phyloP scores from a whole-genome alignment of 1,140 invertebrate species.

The Drosophila tani region DNA sequence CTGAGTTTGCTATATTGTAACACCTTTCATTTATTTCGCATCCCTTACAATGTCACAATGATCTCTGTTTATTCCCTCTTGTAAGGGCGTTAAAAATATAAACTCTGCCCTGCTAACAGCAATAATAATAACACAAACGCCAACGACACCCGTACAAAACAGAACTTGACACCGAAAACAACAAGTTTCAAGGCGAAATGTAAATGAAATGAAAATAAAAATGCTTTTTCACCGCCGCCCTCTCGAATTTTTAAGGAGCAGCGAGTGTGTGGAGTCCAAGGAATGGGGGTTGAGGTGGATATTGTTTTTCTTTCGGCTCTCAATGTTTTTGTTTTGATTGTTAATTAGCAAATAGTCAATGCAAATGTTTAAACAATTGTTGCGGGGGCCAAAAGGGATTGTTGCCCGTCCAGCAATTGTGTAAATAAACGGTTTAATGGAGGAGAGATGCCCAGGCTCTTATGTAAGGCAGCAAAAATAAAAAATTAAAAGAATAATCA shows the following conservation, averaged over 20 bases:
- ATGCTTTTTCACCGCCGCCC: slow-evolving; percentile 11
- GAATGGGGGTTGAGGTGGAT: background rate
- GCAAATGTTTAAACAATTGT: slow-evolving; percentile 66
- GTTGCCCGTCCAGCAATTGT: slow-evolving; percentile 44
- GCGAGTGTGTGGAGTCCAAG: background rate
- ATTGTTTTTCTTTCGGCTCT: slow-evolving; percentile 22
- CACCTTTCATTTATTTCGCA: too few relatives aligned
- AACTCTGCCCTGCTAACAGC: slow-evolving; percentile 3
- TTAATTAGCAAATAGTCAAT: slow-evolving; percentile 70
- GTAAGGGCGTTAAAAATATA: slow-evolving; percentile 1
- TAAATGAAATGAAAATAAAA: slow-evolving; percentile 64
- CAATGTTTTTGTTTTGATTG: slow-evolving; percentile 51
- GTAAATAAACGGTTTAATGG: slow-evolving; percentile 16
- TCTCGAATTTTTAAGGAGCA: background rate
- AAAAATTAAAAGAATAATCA: too few relatives aligned
- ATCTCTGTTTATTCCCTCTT: too few relatives aligned
- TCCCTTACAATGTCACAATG: too few relatives aligned
- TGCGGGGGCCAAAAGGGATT: slow-evolving; percentile 18
- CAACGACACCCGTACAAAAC: background rate
- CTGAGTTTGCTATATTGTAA: too few relatives aligned
- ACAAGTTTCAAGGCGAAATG: slow-evolving; percentile 59
- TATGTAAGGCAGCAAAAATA: background rate
- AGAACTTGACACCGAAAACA: slow-evolving; percentile 23
- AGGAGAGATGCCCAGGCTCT: background rate
- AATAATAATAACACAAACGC: background rate